These are phyloP conservation scores for Dermochelys coriacea DNA, from an alignment of 2,797 vertebrate species.

Conservation along the genomic window DNA sequence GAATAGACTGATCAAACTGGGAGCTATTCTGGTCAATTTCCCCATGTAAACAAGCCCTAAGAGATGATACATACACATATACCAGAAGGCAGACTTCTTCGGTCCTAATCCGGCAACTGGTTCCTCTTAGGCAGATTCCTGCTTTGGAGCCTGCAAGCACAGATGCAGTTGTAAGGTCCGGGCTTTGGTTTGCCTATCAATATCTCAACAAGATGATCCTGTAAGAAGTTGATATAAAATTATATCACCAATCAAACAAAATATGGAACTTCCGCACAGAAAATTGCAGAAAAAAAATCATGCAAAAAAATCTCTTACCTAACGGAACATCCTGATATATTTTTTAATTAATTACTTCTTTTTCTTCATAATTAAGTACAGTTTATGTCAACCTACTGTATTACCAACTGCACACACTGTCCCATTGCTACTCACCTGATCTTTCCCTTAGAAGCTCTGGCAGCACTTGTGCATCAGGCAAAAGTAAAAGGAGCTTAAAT, in stretches of 20 bases:
- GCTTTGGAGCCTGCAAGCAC: background rate
- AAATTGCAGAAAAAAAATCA: background rate
- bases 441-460: background rate
- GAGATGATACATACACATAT: background rate
- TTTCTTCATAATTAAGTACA: background rate
- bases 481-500: constrained; percentile 42
- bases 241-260: accelerated
- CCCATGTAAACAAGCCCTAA: background rate
- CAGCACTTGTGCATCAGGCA: background rate
- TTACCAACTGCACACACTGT: background rate
- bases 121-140: background rate
- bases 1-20: background rate
- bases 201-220: background rate
- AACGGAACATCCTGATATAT: background rate
- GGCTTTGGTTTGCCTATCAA: background rate
- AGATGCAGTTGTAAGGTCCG: background rate
- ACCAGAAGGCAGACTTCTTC: background rate
- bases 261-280: background rate
- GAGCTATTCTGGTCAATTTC: background rate
- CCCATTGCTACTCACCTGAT: constrained; percentile 8
- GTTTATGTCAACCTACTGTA: background rate
- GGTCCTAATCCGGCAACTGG: background rate
- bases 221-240: background rate
- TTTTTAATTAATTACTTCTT: background rate
- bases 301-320: constrained; percentile 33